Percentiles rank a stretch among this genome's conserved stretches.
Conservation (phyloP, 2,797 vertebrate species). For the Dryobates pubescens region DNA sequence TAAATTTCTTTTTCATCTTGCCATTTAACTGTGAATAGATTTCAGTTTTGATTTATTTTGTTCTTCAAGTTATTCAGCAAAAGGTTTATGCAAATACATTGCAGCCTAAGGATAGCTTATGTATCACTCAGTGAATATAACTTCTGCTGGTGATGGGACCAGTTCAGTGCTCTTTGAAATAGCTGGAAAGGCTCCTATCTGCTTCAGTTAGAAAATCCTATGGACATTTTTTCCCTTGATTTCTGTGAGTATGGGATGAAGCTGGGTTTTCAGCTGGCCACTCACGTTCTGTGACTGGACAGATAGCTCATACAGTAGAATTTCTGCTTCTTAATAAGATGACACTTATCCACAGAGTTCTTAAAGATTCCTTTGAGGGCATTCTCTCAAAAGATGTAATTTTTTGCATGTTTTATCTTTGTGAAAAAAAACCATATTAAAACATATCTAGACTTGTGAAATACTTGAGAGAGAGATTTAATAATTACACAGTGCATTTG, state of each 20-base stretch:
- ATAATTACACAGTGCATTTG: not conserved
- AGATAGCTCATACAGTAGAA: not conserved
- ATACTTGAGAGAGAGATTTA: not conserved
- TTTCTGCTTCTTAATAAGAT: not conserved
- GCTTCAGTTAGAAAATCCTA: conserved; percentile 26
- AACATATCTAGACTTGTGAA: not conserved
- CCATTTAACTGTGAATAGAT: conserved; percentile 64
- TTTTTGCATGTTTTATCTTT: not conserved
- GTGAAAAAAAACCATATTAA: not conserved
- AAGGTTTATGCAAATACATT: conserved; percentile 65
- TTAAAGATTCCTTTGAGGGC: not conserved
- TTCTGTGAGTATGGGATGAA: not conserved
- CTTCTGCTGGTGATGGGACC: not conserved
- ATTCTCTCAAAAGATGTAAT: not conserved
- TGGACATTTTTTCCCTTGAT: not conserved
- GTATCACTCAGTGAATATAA: conserved; percentile 5
- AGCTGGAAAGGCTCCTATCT: not conserved
- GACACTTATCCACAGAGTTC: not conserved
- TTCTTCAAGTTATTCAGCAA: conserved; percentile 65
- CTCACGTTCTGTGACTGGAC: not conserved
- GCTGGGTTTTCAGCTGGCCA: not conserved
- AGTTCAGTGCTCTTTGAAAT: not conserved
- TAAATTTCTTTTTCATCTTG: conserved; percentile 64
- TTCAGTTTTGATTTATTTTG: conserved; percentile 69
- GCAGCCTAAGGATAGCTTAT: conserved; percentile 45